Base-by-base conservation (phyloP, 1,140 invertebrate genomes). In the Pectinophora gossypiella region DNA sequence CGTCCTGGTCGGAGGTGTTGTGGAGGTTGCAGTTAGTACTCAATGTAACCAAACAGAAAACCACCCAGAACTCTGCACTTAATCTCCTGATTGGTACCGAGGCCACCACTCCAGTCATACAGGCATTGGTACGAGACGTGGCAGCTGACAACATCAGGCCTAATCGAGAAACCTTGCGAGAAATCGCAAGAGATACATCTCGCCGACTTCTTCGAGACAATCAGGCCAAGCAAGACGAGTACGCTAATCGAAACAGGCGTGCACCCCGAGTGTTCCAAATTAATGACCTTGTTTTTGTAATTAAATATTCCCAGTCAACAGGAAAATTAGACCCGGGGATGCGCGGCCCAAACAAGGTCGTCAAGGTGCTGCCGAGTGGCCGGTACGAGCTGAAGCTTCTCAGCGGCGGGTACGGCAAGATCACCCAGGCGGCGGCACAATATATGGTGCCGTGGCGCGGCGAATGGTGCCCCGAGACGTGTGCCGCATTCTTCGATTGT, bases 401-500 rank as follows among this genome's bases (percentile, higher is more conserved):
- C 3, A 10, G 35, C 12, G 55, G 51, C 6, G 10, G 22, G n/a
- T 35, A 21, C 19, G 51, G 55, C 0, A 57, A 61, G 13, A 57
- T 23, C n/a, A 61, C 59, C n/a, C 55, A 62, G 38, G 51, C 51
- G 12, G 50, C 56, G 0, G 19, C 56, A 1, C 46, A 59, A 38
- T 56, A 54, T 32, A 53, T 63, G 50, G 53, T 59, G 32, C 40
- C 15, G 0, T 62, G 56, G 60, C 44, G 23, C 10, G 60, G 60
- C 19, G 52, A 59, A 27, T 59, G 56, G 56, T 49, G 45, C 19
- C 50, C 49, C 3, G 58, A 56, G 19, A 45, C 48, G 3, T 56
- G 58, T 42, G 53, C 43, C 21, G n/a, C 49, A 38, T 21, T 38
- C 19, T 44, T 20, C 23, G 23, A 27, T 27, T 27, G 23, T 27